Evolutionary conservation across 2,797 vertebrate genomes (phyloP).

Genomic region (Muscicapa comitata): DNA sequence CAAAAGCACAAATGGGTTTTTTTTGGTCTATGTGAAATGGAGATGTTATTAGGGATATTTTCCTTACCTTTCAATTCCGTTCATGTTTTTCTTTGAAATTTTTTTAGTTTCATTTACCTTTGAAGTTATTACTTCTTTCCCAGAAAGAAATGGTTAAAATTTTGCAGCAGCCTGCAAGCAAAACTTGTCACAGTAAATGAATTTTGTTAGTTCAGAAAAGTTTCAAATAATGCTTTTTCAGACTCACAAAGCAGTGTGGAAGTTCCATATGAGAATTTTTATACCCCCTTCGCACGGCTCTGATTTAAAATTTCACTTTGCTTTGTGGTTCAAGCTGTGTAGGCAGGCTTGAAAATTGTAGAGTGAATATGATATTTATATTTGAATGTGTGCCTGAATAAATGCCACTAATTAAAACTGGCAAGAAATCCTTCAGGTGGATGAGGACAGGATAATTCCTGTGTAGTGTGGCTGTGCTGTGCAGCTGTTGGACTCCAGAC

Average conservation of each 20-base stretch:
- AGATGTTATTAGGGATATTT: not conserved
- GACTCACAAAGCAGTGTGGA: not conserved
- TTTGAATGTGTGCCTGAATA: not conserved
- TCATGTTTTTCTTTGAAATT: not conserved
- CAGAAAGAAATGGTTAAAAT: not conserved
- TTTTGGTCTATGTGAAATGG: not conserved
- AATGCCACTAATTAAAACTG: not conserved
- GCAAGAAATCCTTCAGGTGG: conserved; percentile 3
- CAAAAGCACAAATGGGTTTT: not conserved
- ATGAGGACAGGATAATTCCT: not conserved
- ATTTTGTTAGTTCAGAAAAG: not conserved
- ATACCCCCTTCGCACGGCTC: not conserved
- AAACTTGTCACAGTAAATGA: not conserved
- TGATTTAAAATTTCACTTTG: conserved; percentile 5
- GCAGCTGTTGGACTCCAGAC: not conserved
- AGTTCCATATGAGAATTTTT: not conserved
- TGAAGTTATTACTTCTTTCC: not conserved
- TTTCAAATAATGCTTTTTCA: not conserved
- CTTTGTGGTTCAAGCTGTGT: conserved; percentile 9
- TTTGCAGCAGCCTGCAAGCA: not conserved
- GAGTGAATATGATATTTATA: not conserved
- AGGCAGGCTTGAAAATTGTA: not conserved
- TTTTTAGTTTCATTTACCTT: not conserved
- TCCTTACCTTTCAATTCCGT: not conserved
- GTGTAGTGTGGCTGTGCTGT: not conserved